Evolutionary conservation across 2,113 vertebrate genomes (phyloP).

Genomic region (Aleadryas rufinucha): DNA sequence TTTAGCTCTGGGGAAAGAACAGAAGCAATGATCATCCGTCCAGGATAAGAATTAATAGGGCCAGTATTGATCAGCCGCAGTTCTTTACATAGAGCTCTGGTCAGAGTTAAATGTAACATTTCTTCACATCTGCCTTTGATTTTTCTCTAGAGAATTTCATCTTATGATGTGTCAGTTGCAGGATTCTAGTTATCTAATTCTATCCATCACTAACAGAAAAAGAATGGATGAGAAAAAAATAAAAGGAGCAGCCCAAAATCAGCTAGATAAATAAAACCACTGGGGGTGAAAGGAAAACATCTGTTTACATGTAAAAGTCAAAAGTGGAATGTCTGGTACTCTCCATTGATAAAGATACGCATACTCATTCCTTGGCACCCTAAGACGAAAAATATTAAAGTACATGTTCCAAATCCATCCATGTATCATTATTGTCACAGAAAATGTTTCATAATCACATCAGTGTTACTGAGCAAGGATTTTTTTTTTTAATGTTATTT

Average conservation of each 20-base stretch:
- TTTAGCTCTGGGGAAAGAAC: constrained; percentile 61
- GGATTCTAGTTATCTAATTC: constrained; percentile 39
- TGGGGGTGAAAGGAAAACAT: background rate
- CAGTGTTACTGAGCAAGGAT: background rate
- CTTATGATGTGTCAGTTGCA: constrained; percentile 24
- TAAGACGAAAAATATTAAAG: background rate
- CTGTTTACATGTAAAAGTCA: background rate
- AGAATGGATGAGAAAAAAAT: background rate
- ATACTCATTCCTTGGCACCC: accelerated
- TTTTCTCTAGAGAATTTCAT: constrained; percentile 53
- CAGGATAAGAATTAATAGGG: constrained; percentile 70
- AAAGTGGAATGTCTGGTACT: background rate
- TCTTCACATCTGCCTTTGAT: constrained; percentile 61
- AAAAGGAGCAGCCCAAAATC: background rate
- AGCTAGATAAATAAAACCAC: background rate
- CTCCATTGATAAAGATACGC: background rate
- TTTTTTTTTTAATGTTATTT: background rate
- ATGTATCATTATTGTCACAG: background rate
- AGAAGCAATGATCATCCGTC: constrained; percentile 56
- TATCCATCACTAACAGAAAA: background rate
- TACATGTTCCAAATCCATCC: background rate
- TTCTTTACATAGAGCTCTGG: constrained; percentile 43
- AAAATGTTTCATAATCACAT: background rate
- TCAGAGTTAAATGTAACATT: constrained; percentile 64
- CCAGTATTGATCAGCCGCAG: constrained; percentile 62